A percentile compares a stretch with the other conserved stretches of the same genome.
Evolutionary conservation across 2,888 invertebrate species (phyloP).

Genomic region (Liodrosophila aerea): DNA sequence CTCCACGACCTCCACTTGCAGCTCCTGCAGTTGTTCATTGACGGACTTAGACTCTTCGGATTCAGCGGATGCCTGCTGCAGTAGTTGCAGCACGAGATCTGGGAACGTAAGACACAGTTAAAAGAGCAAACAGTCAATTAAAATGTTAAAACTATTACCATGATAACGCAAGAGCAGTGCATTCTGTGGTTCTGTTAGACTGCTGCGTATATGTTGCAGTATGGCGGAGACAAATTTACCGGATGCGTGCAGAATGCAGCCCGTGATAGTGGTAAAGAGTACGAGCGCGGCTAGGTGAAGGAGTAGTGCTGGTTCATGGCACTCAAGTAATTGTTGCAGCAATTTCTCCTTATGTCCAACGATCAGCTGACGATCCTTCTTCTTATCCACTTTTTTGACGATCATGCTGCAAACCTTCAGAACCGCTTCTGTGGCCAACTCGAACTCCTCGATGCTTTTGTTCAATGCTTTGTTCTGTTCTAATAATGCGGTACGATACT

Average conservation of each 20-base stretch:
- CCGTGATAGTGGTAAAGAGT: constrained; percentile 91
- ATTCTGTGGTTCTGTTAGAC: constrained; percentile 87
- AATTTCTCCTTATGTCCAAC: constrained; percentile 91
- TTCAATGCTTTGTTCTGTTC: constrained; percentile 88
- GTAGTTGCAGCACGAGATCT: constrained; percentile 87
- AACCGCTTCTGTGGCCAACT: constrained; percentile 88
- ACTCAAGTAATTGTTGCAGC: constrained; percentile 88
- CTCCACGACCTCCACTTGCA: constrained; percentile 70
- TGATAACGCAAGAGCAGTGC: constrained; percentile 88
- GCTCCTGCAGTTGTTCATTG: constrained; percentile 78
- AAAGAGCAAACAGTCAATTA: background rate
- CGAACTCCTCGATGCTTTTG: constrained; percentile 90
- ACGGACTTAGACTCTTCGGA: constrained; percentile 83
- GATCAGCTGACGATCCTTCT: constrained; percentile 90
- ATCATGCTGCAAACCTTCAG: constrained; percentile 90
- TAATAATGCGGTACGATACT: constrained; percentile 86
- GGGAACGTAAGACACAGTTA: constrained; percentile 44
- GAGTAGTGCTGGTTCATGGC: constrained; percentile 89
- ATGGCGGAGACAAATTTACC: constrained; percentile 95
- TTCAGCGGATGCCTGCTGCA: constrained; percentile 84
- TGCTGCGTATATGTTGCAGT: constrained; percentile 87
- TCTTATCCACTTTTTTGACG: constrained; percentile 94
- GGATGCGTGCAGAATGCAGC: constrained; percentile 94
- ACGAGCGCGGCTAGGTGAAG: constrained; percentile 90
- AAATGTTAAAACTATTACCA: constrained; percentile 84